Evolutionary conservation across 2,797 vertebrate genomes (phyloP).

Genomic region (Enteromius mattozi): DNA sequence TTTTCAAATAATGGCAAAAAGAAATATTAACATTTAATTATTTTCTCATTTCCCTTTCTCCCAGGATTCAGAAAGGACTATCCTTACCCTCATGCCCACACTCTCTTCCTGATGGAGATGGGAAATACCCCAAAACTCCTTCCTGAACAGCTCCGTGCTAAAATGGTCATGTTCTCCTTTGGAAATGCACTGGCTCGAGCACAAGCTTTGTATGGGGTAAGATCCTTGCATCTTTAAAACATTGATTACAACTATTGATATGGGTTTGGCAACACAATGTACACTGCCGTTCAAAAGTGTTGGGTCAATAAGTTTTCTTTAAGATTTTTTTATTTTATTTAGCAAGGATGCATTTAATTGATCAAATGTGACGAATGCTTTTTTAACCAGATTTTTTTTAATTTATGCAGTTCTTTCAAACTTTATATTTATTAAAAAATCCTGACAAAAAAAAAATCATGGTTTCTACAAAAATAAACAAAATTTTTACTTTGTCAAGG

Average conservation of each 20-base stretch:
- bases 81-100: slow-evolving; percentile 87
- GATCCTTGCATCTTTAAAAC: slow-evolving; percentile 46
- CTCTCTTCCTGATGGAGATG: slow-evolving; percentile 84
- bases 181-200: slow-evolving; percentile 89
- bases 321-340: neutral
- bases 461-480: neutral
- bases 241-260: neutral
- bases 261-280: neutral
- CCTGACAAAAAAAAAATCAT: neutral
- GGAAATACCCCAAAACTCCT: slow-evolving; percentile 71
- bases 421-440: neutral
- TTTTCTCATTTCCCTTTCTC: slow-evolving; percentile 24
- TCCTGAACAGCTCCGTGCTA: slow-evolving; percentile 87
- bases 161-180: slow-evolving; percentile 93
- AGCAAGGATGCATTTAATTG: neutral
- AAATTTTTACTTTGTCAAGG: neutral
- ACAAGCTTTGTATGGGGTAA: slow-evolving; percentile 83
- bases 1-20: neutral
- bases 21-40: neutral
- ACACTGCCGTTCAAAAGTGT: neutral
- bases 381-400: neutral
- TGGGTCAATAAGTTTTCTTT: neutral
- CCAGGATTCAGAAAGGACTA: slow-evolving; percentile 86
- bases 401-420: neutral
- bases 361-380: neutral